Percentiles rank a stretch among this genome's conserved stretches.
Conservation (phyloP, 2,888 invertebrate genomes). For the Prenolepis imparis region DNA sequence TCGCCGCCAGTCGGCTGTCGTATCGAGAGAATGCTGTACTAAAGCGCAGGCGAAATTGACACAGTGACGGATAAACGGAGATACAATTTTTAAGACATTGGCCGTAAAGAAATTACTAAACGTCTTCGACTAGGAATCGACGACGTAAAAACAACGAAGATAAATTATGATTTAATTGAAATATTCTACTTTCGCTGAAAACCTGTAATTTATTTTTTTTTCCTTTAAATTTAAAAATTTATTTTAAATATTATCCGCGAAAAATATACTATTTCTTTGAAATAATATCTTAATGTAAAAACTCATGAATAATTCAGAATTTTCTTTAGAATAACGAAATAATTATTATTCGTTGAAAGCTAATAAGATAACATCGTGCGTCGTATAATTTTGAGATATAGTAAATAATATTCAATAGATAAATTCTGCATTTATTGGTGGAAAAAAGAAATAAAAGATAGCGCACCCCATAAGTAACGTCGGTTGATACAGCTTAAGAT, state of each 20-base stretch:
- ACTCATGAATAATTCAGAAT: not conserved
- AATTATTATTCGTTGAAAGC: not conserved
- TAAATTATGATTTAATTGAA: conserved; percentile 8
- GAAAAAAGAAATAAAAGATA: not conserved
- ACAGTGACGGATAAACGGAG: conserved; percentile 30
- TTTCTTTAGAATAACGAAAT: not conserved
- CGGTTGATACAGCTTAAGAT: conserved; percentile 30
- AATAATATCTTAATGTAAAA: not conserved
- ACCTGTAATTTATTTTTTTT: not conserved
- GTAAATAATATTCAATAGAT: conserved; percentile 22
- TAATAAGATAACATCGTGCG: not conserved
- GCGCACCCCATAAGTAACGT: not conserved
- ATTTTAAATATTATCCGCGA: not conserved
- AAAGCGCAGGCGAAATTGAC: conserved; percentile 45
- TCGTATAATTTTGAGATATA: not conserved
- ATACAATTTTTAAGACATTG: conserved; percentile 45
- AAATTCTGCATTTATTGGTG: conserved; percentile 7
- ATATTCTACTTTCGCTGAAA: not conserved
- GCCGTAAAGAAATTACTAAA: conserved; percentile 3
- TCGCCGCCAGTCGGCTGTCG: conserved; percentile 58
- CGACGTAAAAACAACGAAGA: conserved; percentile 24
- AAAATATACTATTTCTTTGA: not conserved
- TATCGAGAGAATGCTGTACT: conserved; percentile 58
- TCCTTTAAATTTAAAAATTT: not conserved
- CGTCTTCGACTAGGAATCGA: not conserved